Evolutionary conservation across 2,797 vertebrate genomes (phyloP), one percentile per base, ranked within the genome.

Genomic region (Sebastes melanostomus): DNA sequence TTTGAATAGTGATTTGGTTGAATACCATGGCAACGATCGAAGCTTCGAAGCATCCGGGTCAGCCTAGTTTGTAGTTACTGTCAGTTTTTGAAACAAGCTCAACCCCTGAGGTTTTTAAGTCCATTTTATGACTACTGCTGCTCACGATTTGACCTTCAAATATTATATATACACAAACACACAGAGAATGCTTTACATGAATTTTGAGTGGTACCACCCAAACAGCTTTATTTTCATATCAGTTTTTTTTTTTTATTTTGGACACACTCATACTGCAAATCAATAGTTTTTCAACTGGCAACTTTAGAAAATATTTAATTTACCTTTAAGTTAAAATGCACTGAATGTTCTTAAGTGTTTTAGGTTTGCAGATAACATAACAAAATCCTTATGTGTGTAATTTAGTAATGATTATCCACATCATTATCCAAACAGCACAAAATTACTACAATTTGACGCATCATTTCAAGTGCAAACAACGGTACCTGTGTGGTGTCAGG

Each of bases 231-330:
- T 93, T 93, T 86, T 84, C 30, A 85, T 54, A 60, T 75, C 36
- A 67, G 9, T 77, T 77, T 38, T 67, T 66, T 72, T 13, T 27
- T 42, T 24, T 38, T 62, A 42, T 75, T 72, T 56, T 56, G 27
- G 87, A 92, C 87, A 92, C 46, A 12, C 71, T 86, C 78, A 84
- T 89, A 82, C 76, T 93, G 84, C 75, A 91, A 90, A 88, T 81
- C 71, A 89, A 84, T 55, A n/a, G 1, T 32, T 81, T 85, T 66
- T 88, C 63, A 86, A 81, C 80, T 79, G 77, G 75, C 66, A 92
- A 80, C 68, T 83, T 89, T 54, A 80, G 24, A 90, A 92, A 89
- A 91, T 32, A 73, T 72, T 76, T 74, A 30, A 79, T 78, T 86
- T 81, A 78, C 59, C 34, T 79, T 83, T 32, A 87, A 86, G 66